Evolutionary conservation across 2,888 invertebrate genomes (phyloP).

Genomic region (Hemicrepidius hirtus): DNA sequence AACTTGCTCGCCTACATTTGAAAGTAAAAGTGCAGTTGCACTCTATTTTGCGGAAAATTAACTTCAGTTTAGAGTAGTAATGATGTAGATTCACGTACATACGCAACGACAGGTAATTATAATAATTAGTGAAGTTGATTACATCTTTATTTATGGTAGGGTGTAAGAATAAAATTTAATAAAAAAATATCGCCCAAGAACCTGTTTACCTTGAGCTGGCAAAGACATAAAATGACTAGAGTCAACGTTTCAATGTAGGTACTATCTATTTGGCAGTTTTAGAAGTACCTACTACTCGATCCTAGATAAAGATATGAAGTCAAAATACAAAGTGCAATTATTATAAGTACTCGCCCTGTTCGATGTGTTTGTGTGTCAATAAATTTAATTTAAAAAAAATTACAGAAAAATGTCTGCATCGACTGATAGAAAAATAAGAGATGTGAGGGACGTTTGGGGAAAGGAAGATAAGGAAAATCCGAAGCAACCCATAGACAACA

Average conservation of each 20-base stretch:
- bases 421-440: slow-evolving; percentile 82
- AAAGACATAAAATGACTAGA: slow-evolving; percentile 63
- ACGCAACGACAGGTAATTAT: slow-evolving; percentile 41
- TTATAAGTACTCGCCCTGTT: slow-evolving; percentile 4
- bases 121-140: slow-evolving; percentile 31
- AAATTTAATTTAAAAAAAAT: slow-evolving; percentile 13
- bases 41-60: slow-evolving; percentile 40
- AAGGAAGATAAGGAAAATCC: slow-evolving; percentile 70
- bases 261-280: slow-evolving; percentile 42
- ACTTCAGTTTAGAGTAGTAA: slow-evolving; percentile 35
- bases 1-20: slow-evolving; percentile 69
- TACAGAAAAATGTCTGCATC: slow-evolving; percentile 76
- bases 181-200: slow-evolving; percentile 58
- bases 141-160: slow-evolving; percentile 32
- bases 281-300: slow-evolving; percentile 36
- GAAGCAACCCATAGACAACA: slow-evolving; percentile 73
- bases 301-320: slow-evolving; percentile 48
- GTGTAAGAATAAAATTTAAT: slow-evolving; percentile 37
- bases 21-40: slow-evolving; percentile 68
- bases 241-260: slow-evolving; percentile 39
- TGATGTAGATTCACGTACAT: slow-evolving; percentile 37
- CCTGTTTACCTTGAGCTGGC: slow-evolving; percentile 70
- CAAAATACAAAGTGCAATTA: slow-evolving; percentile 45
- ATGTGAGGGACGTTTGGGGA: slow-evolving; percentile 78
- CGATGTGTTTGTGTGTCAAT: background rate